A percentile compares a stretch with the other conserved stretches of the same genome.
phyloP scores from a whole-genome alignment of 2,113 vertebrate genomes.

The Carollia perspicillata region DNA sequence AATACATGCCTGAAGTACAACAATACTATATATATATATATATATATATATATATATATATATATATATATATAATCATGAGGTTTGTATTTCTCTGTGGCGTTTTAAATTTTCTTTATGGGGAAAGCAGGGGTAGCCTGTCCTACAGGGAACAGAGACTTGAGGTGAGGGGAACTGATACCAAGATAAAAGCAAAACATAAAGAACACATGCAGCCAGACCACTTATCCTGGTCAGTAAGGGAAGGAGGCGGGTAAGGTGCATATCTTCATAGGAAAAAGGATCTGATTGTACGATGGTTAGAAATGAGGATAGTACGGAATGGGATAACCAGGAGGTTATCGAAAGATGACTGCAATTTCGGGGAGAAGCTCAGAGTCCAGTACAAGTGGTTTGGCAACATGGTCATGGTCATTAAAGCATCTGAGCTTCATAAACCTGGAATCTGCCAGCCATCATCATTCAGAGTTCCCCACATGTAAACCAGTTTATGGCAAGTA shows the following conservation, averaged over 20 bases:
- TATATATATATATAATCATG: background rate
- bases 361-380: background rate
- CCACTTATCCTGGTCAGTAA: background rate
- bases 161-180: background rate
- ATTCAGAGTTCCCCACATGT: background rate
- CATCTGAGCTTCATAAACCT: conserved; percentile 2
- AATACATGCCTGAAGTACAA: background rate
- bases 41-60: background rate
- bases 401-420: background rate
- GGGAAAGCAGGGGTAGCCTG: background rate
- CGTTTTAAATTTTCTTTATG: background rate
- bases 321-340: background rate
- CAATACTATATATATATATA: background rate
- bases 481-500: background rate
- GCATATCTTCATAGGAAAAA: background rate
- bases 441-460: background rate
- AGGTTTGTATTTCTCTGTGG: background rate
- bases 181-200: background rate
- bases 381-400: conserved; percentile 28
- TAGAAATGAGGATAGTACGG: background rate
- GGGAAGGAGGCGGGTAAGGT: background rate
- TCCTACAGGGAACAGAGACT: background rate
- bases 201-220: background rate
- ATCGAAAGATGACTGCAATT: background rate
- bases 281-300: background rate